Evolutionary conservation across 2,888 invertebrate genomes (phyloP).

Genomic region (Pelosia muscerda): DNA sequence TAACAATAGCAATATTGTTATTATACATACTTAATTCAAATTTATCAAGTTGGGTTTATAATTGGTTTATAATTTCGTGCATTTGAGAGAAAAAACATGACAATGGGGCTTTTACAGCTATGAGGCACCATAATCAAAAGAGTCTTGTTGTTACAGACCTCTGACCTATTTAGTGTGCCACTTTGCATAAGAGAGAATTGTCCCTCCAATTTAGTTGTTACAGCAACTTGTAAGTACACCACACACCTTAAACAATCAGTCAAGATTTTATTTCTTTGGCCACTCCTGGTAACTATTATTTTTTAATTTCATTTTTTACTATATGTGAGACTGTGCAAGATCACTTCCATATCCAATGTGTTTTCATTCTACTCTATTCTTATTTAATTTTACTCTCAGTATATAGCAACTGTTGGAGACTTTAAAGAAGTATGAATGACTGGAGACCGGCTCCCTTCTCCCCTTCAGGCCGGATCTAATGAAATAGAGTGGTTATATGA

Average conservation of each 20-base stretch:
- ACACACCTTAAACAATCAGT: too few relatives aligned
- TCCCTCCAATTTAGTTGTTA: not conserved
- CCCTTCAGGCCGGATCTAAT: too few relatives aligned
- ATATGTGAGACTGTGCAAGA: too few relatives aligned
- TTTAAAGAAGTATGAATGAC: too few relatives aligned
- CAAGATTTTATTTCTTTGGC: not conserved
- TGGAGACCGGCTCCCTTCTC: too few relatives aligned
- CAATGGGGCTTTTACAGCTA: too few relatives aligned
- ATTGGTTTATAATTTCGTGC: not conserved
- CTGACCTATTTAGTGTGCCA: not conserved
- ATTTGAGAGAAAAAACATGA: not conserved
- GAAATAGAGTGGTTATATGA: too few relatives aligned
- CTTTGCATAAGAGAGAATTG: not conserved
- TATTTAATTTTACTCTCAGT: not conserved
- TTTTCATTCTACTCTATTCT: not conserved
- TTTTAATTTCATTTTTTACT: too few relatives aligned
- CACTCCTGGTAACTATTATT: not conserved
- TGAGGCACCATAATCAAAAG: not conserved
- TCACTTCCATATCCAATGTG: too few relatives aligned
- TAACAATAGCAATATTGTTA: not conserved
- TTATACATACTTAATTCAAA: too few relatives aligned
- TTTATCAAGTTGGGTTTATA: not conserved
- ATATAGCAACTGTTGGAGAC: not conserved
- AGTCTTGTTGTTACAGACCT: constrained; percentile 4
- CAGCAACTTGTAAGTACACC: not conserved